Percentiles rank a stretch among this genome's conserved stretches.
These are phyloP conservation scores for Eupithecia dodoneata DNA, from an alignment of 2,888 invertebrate genomes.

Conservation along the genomic window DNA sequence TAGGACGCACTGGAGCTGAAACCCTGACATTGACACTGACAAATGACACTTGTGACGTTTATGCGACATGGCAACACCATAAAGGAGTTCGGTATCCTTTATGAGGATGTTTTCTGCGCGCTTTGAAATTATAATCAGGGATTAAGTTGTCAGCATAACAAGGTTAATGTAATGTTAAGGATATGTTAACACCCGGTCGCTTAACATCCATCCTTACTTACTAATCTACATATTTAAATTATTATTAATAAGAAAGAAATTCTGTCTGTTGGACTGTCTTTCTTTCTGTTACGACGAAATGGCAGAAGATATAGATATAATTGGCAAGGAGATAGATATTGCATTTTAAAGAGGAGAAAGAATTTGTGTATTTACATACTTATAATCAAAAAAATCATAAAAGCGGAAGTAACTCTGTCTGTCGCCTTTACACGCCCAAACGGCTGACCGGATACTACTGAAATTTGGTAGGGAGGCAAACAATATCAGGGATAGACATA, in stretches of 20 bases:
- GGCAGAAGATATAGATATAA: background rate
- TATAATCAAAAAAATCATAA: too few relatives aligned
- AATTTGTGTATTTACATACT: too few relatives aligned
- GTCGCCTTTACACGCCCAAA: too few relatives aligned
- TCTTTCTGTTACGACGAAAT: background rate
- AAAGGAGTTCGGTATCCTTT: conserved; percentile 14
- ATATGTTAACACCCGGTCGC: background rate
- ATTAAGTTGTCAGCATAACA: background rate
- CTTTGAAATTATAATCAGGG: conserved; percentile 15
- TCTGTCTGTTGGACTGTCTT: background rate
- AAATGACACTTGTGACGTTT: conserved; percentile 33
- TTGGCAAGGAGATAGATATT: background rate
- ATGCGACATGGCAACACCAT: conserved; percentile 33
- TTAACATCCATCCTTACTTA: background rate
- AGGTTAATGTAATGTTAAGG: background rate
- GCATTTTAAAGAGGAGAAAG: background rate
- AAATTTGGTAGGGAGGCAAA: too few relatives aligned
- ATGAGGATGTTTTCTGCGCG: conserved; percentile 13
- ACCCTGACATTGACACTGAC: conserved; percentile 31
- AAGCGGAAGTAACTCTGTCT: too few relatives aligned
- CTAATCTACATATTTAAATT: background rate
- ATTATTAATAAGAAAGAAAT: background rate
- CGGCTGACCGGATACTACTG: too few relatives aligned
- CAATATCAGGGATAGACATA: too few relatives aligned
- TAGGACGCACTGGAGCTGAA: conserved; percentile 21